These are phyloP conservation scores for Lontra canadensis DNA, from an alignment of 2,113 vertebrate genomes.

Conservation along the genomic window DNA sequence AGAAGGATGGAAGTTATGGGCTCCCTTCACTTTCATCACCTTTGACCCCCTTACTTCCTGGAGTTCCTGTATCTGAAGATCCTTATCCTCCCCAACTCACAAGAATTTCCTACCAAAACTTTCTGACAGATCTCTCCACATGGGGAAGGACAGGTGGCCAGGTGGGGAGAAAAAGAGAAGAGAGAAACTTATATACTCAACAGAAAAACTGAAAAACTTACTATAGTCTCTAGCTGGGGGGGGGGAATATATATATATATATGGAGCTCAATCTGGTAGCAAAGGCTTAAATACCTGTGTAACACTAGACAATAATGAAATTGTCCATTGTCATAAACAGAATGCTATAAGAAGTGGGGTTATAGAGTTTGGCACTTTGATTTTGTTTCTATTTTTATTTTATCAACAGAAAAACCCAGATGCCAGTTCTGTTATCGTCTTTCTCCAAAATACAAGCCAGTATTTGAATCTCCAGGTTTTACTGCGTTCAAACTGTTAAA, in stretches of 20 bases:
- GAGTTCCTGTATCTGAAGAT: neutral
- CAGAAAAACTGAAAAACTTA: neutral
- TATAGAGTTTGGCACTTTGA: neutral
- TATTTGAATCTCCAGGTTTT: neutral
- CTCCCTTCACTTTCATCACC: neutral
- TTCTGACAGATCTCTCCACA: neutral
- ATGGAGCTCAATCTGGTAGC: neutral
- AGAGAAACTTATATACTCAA: neutral
- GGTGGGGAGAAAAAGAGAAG: neutral
- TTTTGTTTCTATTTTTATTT: neutral
- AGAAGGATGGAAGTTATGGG: neutral
- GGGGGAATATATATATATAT: neutral
- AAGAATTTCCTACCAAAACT: neutral
- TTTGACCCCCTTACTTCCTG: neutral
- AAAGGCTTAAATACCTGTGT: neutral
- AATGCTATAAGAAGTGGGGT: neutral
- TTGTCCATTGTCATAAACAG: neutral
- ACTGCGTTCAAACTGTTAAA: neutral
- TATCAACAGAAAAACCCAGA: neutral
- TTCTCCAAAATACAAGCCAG: neutral
- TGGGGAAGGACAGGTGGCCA: neutral
- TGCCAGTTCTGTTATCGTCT: neutral
- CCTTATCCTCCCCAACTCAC: neutral
- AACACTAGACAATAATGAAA: neutral
- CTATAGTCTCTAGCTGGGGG: neutral